Evolutionary conservation across 1,140 invertebrate species (phyloP), one percentile per base, ranked within the genome.

Genomic region (Carposina sasakii): DNA sequence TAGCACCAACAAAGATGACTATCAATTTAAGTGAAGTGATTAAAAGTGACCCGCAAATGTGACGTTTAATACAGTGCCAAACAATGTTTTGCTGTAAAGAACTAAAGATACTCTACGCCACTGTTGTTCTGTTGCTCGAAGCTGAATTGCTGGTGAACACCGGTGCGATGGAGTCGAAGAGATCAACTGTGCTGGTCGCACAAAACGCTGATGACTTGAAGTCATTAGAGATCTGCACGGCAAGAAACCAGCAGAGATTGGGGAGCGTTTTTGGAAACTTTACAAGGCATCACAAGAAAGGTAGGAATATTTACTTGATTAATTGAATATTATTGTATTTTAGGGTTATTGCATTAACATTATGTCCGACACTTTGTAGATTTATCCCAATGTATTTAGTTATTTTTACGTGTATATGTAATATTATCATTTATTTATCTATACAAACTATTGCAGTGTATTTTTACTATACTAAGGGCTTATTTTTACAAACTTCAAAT

Each of bases 41-140:
- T 53, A 48, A 43, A 64, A 60, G 68, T 76, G 56, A 74, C 43
- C 51, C 54, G 50, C 71, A 60, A 71, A 75, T 76, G 75, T 79
- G 73, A 78, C 65, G 53, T 54, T 67, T 48, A 58, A 49, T 44
- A 46, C 74, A 76, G 81, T 74, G 72, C 79, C 79, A 83, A 76
- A 81, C 78, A 78, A 83, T 83, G 79, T 76, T 70, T 77, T 77
- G 67, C 74, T 71, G 74, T 71, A 79, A 78, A 77, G 76, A 81
- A 83, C 77, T 81, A 17, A 81, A 83, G 67, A 59, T 81, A 78
- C 60, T 83, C 57, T 83, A 81, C 52, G 76, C 76, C 22, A 74
- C 67, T 65, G 53, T 83, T 61, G 67, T 83, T 65, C 63, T 83
- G 33, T 69, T 83, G 52, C 66, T 83, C n/a, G 72, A 83, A 74